Percentiles rank a stretch among this genome's conserved stretches.
Evolutionary conservation across 2,797 vertebrate genomes (phyloP).

Genomic region (Gambelia wislizenii): DNA sequence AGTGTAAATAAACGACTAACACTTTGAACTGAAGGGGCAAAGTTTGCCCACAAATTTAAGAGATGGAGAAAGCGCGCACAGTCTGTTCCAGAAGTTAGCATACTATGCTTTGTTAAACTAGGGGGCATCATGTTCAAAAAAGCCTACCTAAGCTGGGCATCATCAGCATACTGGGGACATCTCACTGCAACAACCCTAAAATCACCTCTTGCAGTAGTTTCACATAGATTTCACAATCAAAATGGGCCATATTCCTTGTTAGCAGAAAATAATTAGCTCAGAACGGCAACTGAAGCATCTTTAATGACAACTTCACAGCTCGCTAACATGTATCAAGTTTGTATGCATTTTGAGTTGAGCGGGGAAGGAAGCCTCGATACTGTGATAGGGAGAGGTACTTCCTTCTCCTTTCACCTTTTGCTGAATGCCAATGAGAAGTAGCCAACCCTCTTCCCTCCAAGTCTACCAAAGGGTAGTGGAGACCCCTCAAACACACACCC

Average conservation of each 20-base stretch:
- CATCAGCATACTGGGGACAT: not conserved
- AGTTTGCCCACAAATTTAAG: not conserved
- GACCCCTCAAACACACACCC: no score
- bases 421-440: not conserved
- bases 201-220: not conserved
- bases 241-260: not conserved
- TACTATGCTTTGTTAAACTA: not conserved
- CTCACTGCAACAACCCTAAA: not conserved
- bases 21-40: not conserved
- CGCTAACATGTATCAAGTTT: not conserved
- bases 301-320: not conserved
- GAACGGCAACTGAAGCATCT: not conserved
- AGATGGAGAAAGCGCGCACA: not conserved
- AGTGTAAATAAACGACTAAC: not conserved
- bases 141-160: not conserved
- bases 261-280: not conserved
- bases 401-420: not conserved
- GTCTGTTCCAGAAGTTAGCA: no score
- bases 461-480: not conserved
- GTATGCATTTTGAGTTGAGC: not conserved
- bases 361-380: not conserved
- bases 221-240: not conserved
- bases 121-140: not conserved
- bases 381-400: not conserved
- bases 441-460: not conserved